Evolutionary conservation across 2,797 vertebrate species (phyloP).

Genomic region (Mus spretus): DNA sequence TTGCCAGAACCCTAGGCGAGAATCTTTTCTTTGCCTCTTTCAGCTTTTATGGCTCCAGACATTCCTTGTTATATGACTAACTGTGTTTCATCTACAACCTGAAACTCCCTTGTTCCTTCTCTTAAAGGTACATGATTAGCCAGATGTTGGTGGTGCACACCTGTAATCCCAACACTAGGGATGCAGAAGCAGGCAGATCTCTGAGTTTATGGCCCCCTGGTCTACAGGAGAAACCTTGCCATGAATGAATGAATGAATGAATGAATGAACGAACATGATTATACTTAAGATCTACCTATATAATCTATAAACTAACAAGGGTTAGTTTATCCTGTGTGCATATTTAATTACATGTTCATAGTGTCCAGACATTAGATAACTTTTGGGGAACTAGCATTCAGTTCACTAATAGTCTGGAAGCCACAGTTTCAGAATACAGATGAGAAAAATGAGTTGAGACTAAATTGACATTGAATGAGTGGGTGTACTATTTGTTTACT

Average conservation of each 20-base stretch:
- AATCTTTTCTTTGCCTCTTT: neutral
- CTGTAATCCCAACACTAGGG: neutral
- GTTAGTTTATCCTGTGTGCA: neutral
- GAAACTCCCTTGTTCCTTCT: neutral
- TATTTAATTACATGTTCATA: constrained; percentile 10
- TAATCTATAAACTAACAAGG: neutral
- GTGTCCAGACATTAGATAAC: constrained; percentile 1
- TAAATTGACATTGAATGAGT: constrained; percentile 25
- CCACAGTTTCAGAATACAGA: constrained; percentile 12
- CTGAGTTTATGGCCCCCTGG: neutral
- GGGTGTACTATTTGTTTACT: constrained; percentile 9
- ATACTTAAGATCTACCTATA: neutral
- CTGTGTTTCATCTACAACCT: constrained; percentile 21
- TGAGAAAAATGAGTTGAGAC: constrained; percentile 23
- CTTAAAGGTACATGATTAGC: neutral
- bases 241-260: neutral
- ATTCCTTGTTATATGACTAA: constrained; percentile 14
- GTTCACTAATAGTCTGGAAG: neutral
- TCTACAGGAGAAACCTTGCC: neutral
- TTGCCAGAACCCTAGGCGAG: neutral
- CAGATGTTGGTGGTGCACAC: neutral
- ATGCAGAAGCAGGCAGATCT: neutral
- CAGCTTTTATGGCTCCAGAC: neutral
- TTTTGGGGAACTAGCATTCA: neutral
- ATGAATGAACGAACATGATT: neutral